phyloP scores from a whole-genome alignment of 2,797 vertebrate genomes.

The Lacerta agilis region DNA sequence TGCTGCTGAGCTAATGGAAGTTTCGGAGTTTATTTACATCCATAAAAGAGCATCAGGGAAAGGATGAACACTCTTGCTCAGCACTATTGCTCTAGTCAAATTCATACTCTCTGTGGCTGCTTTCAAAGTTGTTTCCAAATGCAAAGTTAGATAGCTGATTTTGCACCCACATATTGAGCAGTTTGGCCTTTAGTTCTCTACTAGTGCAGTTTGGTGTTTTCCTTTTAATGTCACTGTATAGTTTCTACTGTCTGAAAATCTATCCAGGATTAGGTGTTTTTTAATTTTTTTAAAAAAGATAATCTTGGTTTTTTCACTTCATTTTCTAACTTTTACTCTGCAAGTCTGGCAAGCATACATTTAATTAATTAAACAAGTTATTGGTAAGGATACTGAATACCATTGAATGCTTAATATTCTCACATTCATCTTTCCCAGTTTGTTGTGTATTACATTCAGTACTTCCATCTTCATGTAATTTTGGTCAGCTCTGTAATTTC shows the following conservation, averaged over 20 bases:
- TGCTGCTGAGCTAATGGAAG: background rate
- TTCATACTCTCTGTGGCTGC: background rate
- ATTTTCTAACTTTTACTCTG: background rate
- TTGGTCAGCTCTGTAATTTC: background rate
- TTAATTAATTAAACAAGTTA: background rate
- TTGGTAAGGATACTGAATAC: background rate
- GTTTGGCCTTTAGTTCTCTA: background rate
- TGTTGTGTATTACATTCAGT: background rate
- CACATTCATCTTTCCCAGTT: background rate
- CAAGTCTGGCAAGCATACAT: background rate
- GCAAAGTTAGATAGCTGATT: background rate
- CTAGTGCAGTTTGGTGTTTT: background rate
- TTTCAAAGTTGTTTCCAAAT: background rate
- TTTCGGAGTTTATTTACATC: background rate
- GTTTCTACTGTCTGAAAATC: background rate
- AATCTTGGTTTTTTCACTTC: background rate
- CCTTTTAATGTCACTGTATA: background rate
- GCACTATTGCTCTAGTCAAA: too few species aligned
- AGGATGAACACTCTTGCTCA: too few species aligned
- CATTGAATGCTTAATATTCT: background rate
- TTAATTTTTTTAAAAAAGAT: background rate
- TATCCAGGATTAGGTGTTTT: too few species aligned
- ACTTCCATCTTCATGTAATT: background rate
- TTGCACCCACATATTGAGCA: background rate
- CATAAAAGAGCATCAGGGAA: background rate